Conservation (phyloP, 2,888 invertebrate genomes). For the Acronicta aceris region DNA sequence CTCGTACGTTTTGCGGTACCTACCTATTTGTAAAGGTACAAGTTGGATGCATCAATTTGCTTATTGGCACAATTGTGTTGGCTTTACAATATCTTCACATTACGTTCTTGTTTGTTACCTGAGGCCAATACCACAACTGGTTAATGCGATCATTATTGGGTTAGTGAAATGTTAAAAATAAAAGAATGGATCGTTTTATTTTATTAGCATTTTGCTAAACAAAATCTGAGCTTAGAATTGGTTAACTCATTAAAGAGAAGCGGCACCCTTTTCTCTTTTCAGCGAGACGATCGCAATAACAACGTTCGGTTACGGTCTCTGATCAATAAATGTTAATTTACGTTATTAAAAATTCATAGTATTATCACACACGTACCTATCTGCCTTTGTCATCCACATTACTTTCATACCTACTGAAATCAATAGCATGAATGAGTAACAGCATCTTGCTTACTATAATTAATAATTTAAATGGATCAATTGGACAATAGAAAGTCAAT, state of each 20-base stretch:
- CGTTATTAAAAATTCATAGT: conserved; percentile 24
- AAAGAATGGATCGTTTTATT: too few species aligned
- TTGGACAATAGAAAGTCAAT: too few species aligned
- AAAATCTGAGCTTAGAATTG: too few species aligned
- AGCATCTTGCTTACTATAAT: conserved; percentile 49
- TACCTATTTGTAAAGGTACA: too few species aligned
- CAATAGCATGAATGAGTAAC: conserved; percentile 58
- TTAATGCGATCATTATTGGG: too few species aligned
- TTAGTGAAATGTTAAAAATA: too few species aligned
- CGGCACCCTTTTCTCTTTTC: too few species aligned
- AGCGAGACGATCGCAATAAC: too few species aligned
- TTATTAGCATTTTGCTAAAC: too few species aligned
- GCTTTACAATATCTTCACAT: conserved; percentile 49
- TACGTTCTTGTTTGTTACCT: conserved; percentile 24
- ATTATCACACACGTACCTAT: background rate
- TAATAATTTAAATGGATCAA: too few species aligned
- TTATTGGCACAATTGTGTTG: conserved; percentile 43
- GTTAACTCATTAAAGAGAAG: too few species aligned
- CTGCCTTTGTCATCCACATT: conserved; percentile 5
- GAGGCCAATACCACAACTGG: background rate
- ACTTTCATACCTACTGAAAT: conserved; percentile 24
- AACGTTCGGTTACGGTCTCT: too few species aligned
- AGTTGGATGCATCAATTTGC: conserved; percentile 28
- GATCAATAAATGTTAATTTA: conserved; percentile 4
- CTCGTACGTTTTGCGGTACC: conserved; percentile 6